Conservation (phyloP, 2,113 vertebrate species). For the Garra rufa region DNA sequence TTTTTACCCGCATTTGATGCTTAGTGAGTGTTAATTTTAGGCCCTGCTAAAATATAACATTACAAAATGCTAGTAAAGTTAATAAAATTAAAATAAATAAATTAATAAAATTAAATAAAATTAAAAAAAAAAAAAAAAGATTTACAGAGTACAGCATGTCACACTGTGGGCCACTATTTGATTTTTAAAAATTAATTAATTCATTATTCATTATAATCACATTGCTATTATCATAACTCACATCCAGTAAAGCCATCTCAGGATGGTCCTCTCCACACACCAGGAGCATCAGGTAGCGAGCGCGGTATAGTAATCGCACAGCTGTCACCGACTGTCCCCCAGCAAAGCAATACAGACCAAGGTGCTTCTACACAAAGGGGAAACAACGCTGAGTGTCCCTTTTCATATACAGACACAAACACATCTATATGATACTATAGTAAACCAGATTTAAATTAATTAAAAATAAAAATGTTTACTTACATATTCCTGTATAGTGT, state of each 20-base stretch:
- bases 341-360: slow-evolving; percentile 94
- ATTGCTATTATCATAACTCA: slow-evolving; percentile 69
- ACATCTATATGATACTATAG: not conserved
- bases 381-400: not conserved
- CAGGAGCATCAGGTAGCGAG: slow-evolving; percentile 91
- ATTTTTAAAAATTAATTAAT: not conserved
- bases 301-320: slow-evolving; percentile 87
- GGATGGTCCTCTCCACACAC: slow-evolving; percentile 93
- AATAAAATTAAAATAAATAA: not conserved
- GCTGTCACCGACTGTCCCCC: slow-evolving; percentile 85
- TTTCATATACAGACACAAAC: not conserved
- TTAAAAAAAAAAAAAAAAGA: not conserved
- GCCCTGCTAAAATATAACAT: too few species aligned
- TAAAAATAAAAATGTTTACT: slow-evolving; percentile 59
- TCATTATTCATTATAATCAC: not conserved
- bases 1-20: too few species aligned
- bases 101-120: not conserved
- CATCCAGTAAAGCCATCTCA: slow-evolving; percentile 88
- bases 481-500: slow-evolving; percentile 95
- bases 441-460: not conserved
- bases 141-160: not conserved
- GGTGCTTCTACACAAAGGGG: slow-evolving; percentile 79
- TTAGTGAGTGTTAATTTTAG: too few species aligned
- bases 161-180: not conserved
- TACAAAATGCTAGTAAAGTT: not conserved